Conservation (phyloP, 2,113 vertebrate genomes). For the Onychostoma macrolepis region DNA sequence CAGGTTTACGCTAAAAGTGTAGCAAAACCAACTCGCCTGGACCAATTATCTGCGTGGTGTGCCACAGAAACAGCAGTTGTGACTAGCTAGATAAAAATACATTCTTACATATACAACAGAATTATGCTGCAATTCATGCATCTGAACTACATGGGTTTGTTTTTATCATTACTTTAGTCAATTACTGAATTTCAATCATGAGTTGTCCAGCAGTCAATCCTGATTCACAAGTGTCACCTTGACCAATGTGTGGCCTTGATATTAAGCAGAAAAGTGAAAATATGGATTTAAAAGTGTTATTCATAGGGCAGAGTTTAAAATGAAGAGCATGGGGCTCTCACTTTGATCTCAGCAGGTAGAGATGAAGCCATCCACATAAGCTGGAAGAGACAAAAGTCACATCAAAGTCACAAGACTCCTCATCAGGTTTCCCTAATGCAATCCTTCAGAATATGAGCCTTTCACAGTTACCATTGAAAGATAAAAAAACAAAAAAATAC, state of each 20-base stretch:
- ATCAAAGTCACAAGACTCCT: slow-evolving; percentile 13
- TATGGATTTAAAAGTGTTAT: not conserved
- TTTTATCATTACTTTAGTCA: not conserved
- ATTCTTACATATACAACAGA: not conserved
- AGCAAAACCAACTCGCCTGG: not conserved
- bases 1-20: not conserved
- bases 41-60: not conserved
- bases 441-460: slow-evolving; percentile 1
- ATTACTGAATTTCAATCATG: not conserved
- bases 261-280: slow-evolving; percentile 9
- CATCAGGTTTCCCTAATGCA: not conserved
- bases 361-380: not conserved
- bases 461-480: not conserved
- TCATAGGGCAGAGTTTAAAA: slow-evolving; percentile 8
- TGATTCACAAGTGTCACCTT: slow-evolving; percentile 5
- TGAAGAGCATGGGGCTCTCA: slow-evolving; percentile 5
- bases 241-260: not conserved
- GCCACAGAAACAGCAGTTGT: not conserved
- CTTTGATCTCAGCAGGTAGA: slow-evolving; percentile 19
- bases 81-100: not conserved
- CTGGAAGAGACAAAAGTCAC: slow-evolving; percentile 16
- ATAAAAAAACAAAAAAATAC: not conserved
- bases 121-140: not conserved
- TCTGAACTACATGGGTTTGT: not conserved
- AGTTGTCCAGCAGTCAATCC: not conserved